Conservation (phyloP, 2,888 invertebrate genomes). For the Tachystola acroxantha region DNA sequence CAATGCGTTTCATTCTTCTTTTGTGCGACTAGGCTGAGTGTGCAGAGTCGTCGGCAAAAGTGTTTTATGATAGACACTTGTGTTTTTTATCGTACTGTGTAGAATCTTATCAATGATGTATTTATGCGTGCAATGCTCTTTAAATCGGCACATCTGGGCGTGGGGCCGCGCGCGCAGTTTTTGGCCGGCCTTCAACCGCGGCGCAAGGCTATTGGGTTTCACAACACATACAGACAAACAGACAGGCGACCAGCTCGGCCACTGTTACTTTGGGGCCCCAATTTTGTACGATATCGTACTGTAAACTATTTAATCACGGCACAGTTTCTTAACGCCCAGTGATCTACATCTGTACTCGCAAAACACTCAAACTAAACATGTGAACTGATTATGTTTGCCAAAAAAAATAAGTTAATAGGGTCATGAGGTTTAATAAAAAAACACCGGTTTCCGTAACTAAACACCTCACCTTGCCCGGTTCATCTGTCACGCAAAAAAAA, state of each 20-base stretch:
- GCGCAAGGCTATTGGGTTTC: constrained; percentile 63
- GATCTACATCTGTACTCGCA: background rate
- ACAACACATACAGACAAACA: constrained; percentile 54
- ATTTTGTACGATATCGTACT: no score
- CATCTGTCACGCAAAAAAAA: constrained; percentile 62
- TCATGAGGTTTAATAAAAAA: constrained; percentile 54
- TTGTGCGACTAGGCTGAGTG: constrained; percentile 18
- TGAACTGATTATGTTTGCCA: constrained; percentile 46
- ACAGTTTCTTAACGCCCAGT: background rate
- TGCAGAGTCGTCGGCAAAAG: constrained; percentile 1
- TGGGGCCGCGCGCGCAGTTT: constrained; percentile 39
- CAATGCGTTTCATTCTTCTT: constrained; percentile 25
- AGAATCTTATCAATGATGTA: constrained; percentile 43
- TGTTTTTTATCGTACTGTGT: constrained; percentile 18
- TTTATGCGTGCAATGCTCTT: constrained; percentile 46
- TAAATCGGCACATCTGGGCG: constrained; percentile 41
- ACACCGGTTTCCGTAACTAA: constrained; percentile 69
- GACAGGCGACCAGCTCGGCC: constrained; percentile 33
- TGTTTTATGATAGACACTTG: constrained; percentile 5
- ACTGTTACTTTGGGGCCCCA: constrained; percentile 35
- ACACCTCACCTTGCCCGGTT: constrained; percentile 68
- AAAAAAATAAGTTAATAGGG: constrained; percentile 63
- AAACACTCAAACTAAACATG: constrained; percentile 32
- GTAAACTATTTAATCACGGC: no score
- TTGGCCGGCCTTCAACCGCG: constrained; percentile 68